Evolutionary conservation across 2,888 invertebrate genomes (phyloP), one percentile per base, ranked within the genome.

Genomic region (Neria commutata): DNA sequence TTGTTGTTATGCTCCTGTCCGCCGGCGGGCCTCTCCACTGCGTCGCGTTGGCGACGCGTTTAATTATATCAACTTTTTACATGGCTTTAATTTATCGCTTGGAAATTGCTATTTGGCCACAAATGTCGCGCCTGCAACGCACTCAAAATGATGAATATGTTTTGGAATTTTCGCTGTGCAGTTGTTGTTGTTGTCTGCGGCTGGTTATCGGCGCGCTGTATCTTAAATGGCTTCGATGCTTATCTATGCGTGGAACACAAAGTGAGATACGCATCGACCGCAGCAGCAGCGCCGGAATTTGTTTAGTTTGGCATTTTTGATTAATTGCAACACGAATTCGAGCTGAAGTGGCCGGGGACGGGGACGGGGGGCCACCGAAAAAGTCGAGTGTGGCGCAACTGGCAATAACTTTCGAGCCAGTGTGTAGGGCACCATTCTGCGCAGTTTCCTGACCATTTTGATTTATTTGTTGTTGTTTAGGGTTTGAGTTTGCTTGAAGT

Each of bases 41-140:
- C 24, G 14, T 29, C 45, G 47, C 48, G 37, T n/a, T n/a, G 42
- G 24, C 14, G 62, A 62, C 65, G 66, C 63, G 70, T 69, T 73
- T 73, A 72, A 72, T 72, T 72, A 72, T 71, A 67, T 72, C n/a
- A n/a, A n/a, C n/a, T n/a, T 67, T 67, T 72, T 73, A 73, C 72
- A 73, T 72, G 72, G 62, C 68, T 71, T 73, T 72, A 68, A 72
- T 72, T 73, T 68, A 72, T 58, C 49, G 49, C 49, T 21, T 40
- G 37, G 37, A 6, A 37, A 6, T 8, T 8, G 29, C 29, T 29
- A 29, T 11, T 29, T 29, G 29, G 6, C 29, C 11, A 11, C 5
- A 29, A 5, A 29, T 11, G 11, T 29, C 29, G 29, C 29, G 11
- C 29, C 29, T 14, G 37, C 37, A 11, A 37, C n/a, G 37, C 37